These are phyloP conservation scores for Paramuricea clavata DNA, from an alignment of 92 coral and sea anemone species.

Conservation along the genomic window DNA sequence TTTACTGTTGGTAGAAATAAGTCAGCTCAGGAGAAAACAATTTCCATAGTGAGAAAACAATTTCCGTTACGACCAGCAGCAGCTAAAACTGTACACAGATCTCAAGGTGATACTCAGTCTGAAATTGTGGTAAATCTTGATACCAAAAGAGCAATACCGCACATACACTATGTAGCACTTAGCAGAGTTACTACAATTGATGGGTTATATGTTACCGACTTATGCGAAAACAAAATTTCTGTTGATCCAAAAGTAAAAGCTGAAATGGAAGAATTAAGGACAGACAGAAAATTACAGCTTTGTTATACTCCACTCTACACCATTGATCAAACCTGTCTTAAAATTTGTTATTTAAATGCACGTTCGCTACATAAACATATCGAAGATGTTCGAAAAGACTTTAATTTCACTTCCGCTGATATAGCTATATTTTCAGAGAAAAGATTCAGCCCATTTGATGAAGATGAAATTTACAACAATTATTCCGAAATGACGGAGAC, in stretches of 20 bases:
- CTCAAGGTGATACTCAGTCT: neutral
- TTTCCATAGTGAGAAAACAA: conserved; percentile 48
- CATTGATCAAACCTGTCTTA: neutral
- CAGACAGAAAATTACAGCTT: neutral
- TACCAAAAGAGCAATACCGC: neutral
- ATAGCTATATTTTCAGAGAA: conserved; percentile 29
- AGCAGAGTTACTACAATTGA: conserved; percentile 33
- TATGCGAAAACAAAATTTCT: conserved; percentile 40
- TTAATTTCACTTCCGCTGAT: conserved; percentile 30
- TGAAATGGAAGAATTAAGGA: conserved; percentile 26
- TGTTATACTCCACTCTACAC: neutral
- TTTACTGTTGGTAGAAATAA: conserved; percentile 37
- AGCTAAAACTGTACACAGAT: conserved; percentile 48
- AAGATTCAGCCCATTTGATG: conserved; percentile 38
- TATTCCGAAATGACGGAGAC: conserved; percentile 53
- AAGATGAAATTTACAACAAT: conserved; percentile 26
- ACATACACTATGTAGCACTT: conserved; percentile 35
- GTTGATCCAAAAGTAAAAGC: conserved; percentile 8
- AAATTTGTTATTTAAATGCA: conserved; percentile 33
- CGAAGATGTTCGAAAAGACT: conserved; percentile 33
- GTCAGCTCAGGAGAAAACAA: conserved; percentile 40
- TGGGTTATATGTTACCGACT: conserved; percentile 37
- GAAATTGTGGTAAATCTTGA: neutral
- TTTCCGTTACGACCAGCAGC: conserved; percentile 52
- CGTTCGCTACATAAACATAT: conserved; percentile 38